phyloP scores from a whole-genome alignment of 2,888 invertebrate species.

The Erpobdella octoculata region DNA sequence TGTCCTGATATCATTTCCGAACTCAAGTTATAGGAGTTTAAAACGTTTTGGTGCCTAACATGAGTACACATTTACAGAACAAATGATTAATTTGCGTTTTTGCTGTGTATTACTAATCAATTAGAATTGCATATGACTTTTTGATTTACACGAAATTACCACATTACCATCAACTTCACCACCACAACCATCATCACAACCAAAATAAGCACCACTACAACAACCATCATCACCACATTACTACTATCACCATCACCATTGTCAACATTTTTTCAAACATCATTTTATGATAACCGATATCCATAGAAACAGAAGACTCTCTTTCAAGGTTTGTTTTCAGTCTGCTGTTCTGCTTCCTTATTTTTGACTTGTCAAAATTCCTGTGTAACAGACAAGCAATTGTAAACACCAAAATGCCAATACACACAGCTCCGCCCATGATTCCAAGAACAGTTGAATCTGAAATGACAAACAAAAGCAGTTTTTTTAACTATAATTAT shows the following conservation, averaged over 20 bases:
- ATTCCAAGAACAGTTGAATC: not conserved
- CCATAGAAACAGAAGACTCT: not conserved
- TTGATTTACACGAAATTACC: not conserved
- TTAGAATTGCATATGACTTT: too few species aligned
- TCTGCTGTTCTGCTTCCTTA: not conserved
- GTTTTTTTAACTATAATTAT: not conserved
- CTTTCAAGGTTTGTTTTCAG: not conserved
- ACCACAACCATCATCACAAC: conserved; percentile 13
- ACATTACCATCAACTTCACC: not conserved
- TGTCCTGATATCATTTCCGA: too few species aligned
- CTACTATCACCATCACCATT: not conserved
- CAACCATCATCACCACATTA: not conserved
- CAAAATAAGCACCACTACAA: not conserved
- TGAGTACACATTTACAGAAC: too few species aligned
- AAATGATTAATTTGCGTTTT: too few species aligned
- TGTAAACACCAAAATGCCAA: not conserved
- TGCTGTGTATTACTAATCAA: too few species aligned
- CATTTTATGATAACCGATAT: not conserved
- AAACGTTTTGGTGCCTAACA: too few species aligned
- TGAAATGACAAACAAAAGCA: not conserved
- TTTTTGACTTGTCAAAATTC: too few species aligned
- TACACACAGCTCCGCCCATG: not conserved
- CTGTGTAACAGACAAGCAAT: not conserved
- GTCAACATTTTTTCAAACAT: not conserved
- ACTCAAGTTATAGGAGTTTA: too few species aligned